These are phyloP conservation scores for Streptopelia turtur DNA, from an alignment of 2,797 vertebrate genomes.

Conservation along the genomic window DNA sequence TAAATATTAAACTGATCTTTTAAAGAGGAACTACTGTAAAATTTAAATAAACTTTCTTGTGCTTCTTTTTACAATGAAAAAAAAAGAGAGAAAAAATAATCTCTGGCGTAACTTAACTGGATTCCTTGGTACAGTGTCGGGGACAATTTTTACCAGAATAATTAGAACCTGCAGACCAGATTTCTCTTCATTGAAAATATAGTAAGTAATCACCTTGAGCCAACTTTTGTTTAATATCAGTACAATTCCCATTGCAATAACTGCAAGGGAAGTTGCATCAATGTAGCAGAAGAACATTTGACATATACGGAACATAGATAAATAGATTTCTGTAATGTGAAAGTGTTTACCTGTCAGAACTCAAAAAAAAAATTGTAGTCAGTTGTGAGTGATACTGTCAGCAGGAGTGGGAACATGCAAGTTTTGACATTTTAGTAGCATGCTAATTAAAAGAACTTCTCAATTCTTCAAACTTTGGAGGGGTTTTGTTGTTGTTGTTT, in stretches of 20 bases:
- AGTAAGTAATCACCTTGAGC: slow-evolving; percentile 49
- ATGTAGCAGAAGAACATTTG: not conserved
- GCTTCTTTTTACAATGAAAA: slow-evolving; percentile 22
- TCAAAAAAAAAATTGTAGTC: not conserved
- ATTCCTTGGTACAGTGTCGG: slow-evolving; percentile 1
- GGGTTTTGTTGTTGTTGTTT: no score
- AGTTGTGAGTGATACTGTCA: not conserved
- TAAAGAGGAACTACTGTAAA: not conserved
- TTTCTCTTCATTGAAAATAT: slow-evolving; percentile 35
- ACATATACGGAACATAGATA: not conserved
- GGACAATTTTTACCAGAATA: slow-evolving; percentile 21
- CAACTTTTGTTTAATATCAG: not conserved
- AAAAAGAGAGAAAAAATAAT: slow-evolving; percentile 37
- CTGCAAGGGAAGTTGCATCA: not conserved
- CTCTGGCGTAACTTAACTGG: not conserved
- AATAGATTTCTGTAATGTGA: not conserved
- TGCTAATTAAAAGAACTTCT: not conserved
- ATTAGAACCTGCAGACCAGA: slow-evolving; percentile 11
- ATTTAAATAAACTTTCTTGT: slow-evolving; percentile 50
- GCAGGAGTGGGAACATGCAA: not conserved
- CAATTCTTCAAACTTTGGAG: not conserved
- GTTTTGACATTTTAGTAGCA: not conserved
- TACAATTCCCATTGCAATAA: slow-evolving; percentile 46
- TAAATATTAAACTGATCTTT: slow-evolving; percentile 49
- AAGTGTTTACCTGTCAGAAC: not conserved